Conservation (phyloP, 2,888 invertebrate species). For the Chrysotoxum bicinctum region DNA sequence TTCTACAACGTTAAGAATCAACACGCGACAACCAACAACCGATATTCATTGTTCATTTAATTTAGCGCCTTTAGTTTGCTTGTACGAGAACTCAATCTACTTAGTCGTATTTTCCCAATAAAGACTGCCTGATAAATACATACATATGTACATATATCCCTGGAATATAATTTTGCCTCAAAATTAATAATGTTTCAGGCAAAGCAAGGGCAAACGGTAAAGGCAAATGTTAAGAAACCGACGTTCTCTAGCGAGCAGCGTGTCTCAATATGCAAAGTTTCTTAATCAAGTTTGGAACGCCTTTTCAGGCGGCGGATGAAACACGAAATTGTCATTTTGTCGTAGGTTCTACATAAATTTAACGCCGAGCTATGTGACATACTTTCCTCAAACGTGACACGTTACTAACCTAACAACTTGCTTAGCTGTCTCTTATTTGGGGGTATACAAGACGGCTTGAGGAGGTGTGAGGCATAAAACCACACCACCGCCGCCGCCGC, state of each 20-base stretch:
- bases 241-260: constrained; percentile 1
- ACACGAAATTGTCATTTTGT: constrained; percentile 32
- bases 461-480: not conserved
- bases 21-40: constrained; percentile 36
- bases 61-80: constrained; percentile 22
- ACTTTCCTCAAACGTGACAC: constrained; percentile 34
- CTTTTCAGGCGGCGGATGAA: not conserved
- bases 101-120: constrained; percentile 52
- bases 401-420: constrained; percentile 27
- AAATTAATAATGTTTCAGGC: constrained; percentile 40
- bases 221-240: not conserved
- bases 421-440: constrained; percentile 1
- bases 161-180: constrained; percentile 53
- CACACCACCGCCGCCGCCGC: too few species aligned
- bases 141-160: too few species aligned
- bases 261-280: constrained; percentile 36
- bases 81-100: constrained; percentile 37
- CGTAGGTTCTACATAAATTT: constrained; percentile 22
- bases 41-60: constrained; percentile 59
- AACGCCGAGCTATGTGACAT: not conserved
- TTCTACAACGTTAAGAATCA: constrained; percentile 4
- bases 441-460: not conserved
- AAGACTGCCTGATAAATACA: constrained; percentile 46
- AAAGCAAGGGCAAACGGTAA: not conserved
- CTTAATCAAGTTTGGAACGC: constrained; percentile 47